A percentile compares a stretch with the other conserved stretches of the same genome.
These are phyloP conservation scores for Synchiropus splendidus DNA, from an alignment of 2,113 vertebrate genomes.

Conservation along the genomic window DNA sequence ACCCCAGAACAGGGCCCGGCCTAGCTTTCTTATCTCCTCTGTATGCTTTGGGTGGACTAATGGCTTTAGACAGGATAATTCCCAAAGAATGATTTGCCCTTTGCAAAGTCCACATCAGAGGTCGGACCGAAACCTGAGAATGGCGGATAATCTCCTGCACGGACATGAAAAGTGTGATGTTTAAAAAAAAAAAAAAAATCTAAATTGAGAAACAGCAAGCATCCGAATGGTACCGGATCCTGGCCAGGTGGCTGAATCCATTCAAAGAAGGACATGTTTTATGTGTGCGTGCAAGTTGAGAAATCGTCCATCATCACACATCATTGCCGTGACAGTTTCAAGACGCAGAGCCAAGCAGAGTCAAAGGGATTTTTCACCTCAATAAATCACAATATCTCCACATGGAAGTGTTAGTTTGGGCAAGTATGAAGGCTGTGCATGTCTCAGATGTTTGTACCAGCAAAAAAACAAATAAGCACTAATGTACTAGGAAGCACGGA, in stretches of 20 bases:
- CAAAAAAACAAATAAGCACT: too few species aligned
- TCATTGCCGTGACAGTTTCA: constrained; percentile 20
- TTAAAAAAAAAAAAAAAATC: too few species aligned
- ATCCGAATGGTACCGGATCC: too few species aligned
- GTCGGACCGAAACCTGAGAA: constrained; percentile 44
- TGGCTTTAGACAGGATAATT: constrained; percentile 46
- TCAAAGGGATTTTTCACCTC: constrained; percentile 3
- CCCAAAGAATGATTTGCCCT: constrained; percentile 48
- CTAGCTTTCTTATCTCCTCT: constrained; percentile 43
- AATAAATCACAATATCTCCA: too few species aligned
- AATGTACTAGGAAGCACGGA: too few species aligned
- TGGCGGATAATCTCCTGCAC: constrained; percentile 30
- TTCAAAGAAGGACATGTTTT: too few species aligned
- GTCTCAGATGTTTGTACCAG: too few species aligned
- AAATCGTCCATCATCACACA: constrained; percentile 12
- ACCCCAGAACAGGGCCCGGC: constrained; percentile 11
- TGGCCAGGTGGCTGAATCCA: constrained; percentile 15
- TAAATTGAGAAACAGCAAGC: too few species aligned
- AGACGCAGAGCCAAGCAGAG: constrained; percentile 10
- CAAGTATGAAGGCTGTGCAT: too few species aligned
- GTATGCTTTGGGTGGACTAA: constrained; percentile 40
- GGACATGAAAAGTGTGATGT: too few species aligned
- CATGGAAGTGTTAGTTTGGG: too few species aligned
- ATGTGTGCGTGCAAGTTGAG: too few species aligned
- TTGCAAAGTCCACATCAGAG: constrained; percentile 32